Evolutionary conservation across 2,888 invertebrate species (phyloP).

Genomic region (Criorhina ranunculi): DNA sequence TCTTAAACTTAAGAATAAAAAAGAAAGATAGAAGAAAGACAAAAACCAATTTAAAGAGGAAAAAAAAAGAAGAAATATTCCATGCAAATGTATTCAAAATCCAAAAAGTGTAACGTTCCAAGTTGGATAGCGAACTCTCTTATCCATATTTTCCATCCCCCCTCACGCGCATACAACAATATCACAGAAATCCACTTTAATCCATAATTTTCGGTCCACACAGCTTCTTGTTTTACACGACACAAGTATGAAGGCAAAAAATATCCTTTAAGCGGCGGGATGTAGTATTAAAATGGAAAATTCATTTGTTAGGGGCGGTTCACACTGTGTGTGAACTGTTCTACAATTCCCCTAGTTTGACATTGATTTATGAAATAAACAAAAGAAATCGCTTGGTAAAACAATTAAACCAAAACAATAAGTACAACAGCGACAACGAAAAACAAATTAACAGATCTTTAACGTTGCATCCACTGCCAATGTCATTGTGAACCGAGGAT

Average conservation of each 20-base stretch:
- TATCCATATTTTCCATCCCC: neutral
- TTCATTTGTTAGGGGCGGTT: conserved; percentile 61
- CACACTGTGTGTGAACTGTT: conserved; percentile 20
- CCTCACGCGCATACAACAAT: neutral
- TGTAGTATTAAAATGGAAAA: conserved; percentile 66
- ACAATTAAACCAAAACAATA: conserved; percentile 67
- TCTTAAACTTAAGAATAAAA: conserved; percentile 11
- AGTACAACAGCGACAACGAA: conserved; percentile 29
- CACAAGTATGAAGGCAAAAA: conserved; percentile 16
- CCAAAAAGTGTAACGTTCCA: conserved; percentile 57
- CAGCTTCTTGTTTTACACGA: conserved; percentile 45
- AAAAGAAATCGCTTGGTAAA: conserved; percentile 32
- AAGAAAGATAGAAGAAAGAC: conserved; percentile 10
- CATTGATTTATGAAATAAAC: conserved; percentile 70
- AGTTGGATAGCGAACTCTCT: conserved; percentile 33
- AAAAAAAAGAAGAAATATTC: conserved; percentile 13
- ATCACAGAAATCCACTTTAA: conserved; percentile 65
- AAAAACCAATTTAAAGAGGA: conserved; percentile 19
- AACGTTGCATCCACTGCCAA: conserved; percentile 55
- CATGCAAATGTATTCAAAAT: conserved; percentile 70
- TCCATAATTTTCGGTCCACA: conserved; percentile 54
- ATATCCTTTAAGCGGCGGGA: conserved; percentile 38
- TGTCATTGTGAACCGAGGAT: conserved; percentile 46
- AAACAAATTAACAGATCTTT: conserved; percentile 29
- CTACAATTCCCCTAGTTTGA: conserved; percentile 34